Evolutionary conservation across 2,797 vertebrate genomes (phyloP).

Genomic region (Sphenodon punctatus): DNA sequence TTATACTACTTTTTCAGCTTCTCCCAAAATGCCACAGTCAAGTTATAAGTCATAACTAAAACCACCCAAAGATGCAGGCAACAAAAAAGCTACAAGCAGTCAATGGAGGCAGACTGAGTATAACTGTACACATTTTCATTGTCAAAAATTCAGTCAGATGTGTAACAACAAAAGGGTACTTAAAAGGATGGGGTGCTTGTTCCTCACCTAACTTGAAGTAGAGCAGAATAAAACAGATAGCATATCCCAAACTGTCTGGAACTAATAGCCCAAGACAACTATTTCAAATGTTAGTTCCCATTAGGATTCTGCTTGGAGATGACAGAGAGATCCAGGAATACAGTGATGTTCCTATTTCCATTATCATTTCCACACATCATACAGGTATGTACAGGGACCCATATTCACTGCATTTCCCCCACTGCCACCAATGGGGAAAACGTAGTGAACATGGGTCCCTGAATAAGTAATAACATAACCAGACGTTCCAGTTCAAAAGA

Average conservation of each 20-base stretch:
- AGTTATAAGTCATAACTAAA: conserved; percentile 72
- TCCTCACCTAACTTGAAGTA: conserved; percentile 9
- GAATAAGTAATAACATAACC: not conserved
- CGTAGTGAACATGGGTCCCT: too few relatives aligned
- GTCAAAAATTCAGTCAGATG: conserved; percentile 34
- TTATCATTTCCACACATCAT: too few relatives aligned
- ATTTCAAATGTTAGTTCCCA: conserved; percentile 22
- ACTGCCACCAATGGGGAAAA: too few relatives aligned
- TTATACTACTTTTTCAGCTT: conserved; percentile 71
- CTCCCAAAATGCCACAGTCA: conserved; percentile 66
- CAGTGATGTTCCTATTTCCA: not conserved
- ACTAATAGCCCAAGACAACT: not conserved
- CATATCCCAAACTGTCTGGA: conserved; percentile 8
- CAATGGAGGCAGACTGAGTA: conserved; percentile 41
- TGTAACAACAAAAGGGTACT: conserved; percentile 21
- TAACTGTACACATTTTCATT: conserved; percentile 33
- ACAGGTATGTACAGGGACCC: too few relatives aligned
- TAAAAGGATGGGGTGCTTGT: conserved; percentile 13
- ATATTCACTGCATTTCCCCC: too few relatives aligned
- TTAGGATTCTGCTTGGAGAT: not conserved
- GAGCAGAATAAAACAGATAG: not conserved
- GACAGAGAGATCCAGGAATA: not conserved
- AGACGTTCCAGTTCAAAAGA: not conserved
- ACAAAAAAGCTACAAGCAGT: conserved; percentile 29
- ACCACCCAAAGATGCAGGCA: conserved; percentile 44